A percentile compares a stretch with the other conserved stretches of the same genome.
phyloP scores from a whole-genome alignment of 1,140 invertebrate species.

The Solenopsis invicta region DNA sequence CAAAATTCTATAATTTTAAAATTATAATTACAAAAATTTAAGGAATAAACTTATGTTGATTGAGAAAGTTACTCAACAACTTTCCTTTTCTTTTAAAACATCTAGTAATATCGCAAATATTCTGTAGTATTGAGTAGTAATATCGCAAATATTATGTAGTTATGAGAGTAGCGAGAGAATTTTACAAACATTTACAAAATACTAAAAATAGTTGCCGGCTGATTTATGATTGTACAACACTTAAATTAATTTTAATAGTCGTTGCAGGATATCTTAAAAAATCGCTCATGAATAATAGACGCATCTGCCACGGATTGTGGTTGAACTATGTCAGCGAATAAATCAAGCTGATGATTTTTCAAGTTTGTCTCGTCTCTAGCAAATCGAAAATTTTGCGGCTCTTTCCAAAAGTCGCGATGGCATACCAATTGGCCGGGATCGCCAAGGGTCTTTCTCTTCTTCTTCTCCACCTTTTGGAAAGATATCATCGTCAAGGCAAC shows the following conservation, averaged over 20 bases:
- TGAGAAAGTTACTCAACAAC: neutral
- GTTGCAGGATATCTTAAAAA: neutral
- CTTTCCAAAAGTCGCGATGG: slow-evolving; percentile 32
- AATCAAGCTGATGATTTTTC: slow-evolving; percentile 33
- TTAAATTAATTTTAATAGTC: slow-evolving; percentile 14
- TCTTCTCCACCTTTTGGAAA: slow-evolving; percentile 56
- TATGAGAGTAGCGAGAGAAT: neutral
- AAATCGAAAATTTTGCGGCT: slow-evolving; percentile 48
- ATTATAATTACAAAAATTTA: neutral
- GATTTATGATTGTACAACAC: slow-evolving; percentile 34
- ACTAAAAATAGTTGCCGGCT: neutral
- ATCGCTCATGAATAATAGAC: neutral
- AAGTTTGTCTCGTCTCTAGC: slow-evolving; percentile 42
- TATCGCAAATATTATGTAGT: neutral
- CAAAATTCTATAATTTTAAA: neutral
- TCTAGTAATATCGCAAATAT: neutral
- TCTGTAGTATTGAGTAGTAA: neutral
- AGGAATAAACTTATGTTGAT: neutral
- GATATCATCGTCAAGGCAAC: slow-evolving; percentile 78
- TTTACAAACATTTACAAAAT: slow-evolving; percentile 10
- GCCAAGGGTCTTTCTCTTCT: slow-evolving; percentile 52
- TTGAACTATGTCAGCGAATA: neutral
- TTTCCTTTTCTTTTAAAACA: neutral
- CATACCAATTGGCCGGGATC: slow-evolving; percentile 50
- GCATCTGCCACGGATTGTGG: neutral